These are phyloP conservation scores for Psophia crepitans DNA, from an alignment of 2,113 vertebrate species.

Conservation along the genomic window DNA sequence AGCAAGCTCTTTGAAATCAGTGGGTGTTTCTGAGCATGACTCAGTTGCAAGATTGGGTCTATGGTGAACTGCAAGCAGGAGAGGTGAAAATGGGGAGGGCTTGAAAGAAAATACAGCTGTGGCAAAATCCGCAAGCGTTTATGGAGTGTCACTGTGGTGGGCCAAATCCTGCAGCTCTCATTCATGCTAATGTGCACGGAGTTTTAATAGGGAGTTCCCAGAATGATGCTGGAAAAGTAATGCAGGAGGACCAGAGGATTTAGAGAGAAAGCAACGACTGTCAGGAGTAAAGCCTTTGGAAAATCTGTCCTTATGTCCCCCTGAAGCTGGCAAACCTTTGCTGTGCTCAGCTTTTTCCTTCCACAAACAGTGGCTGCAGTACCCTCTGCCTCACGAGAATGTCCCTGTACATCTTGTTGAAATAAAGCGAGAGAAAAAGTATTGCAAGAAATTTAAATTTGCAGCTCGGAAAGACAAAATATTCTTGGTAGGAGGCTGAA, in stretches of 20 bases:
- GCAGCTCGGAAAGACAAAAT: background rate
- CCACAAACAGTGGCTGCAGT: background rate
- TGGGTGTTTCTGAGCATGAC: slow-evolving; percentile 1
- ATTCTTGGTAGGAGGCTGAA: background rate
- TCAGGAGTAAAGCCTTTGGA: background rate
- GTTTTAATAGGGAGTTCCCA: background rate
- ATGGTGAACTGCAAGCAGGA: background rate
- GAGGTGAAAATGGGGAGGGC: slow-evolving; percentile 34
- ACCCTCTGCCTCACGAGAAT: background rate
- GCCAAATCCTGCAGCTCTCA: background rate
- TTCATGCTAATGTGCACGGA: background rate
- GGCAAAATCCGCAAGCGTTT: slow-evolving; percentile 16
- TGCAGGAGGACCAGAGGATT: background rate
- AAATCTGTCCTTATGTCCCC: background rate
- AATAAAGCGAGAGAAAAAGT: background rate
- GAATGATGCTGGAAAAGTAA: background rate
- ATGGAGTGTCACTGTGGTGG: background rate
- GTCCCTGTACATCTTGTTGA: background rate
- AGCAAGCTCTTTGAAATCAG: slow-evolving; percentile 39
- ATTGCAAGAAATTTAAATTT: background rate
- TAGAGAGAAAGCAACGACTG: background rate
- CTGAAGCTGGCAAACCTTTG: background rate
- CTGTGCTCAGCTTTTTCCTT: background rate
- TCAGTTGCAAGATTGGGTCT: background rate
- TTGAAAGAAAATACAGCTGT: slow-evolving; percentile 35